These are phyloP conservation scores for Gryon sp. DNA, from an alignment of 1,140 invertebrate genomes.

Conservation along the genomic window DNA sequence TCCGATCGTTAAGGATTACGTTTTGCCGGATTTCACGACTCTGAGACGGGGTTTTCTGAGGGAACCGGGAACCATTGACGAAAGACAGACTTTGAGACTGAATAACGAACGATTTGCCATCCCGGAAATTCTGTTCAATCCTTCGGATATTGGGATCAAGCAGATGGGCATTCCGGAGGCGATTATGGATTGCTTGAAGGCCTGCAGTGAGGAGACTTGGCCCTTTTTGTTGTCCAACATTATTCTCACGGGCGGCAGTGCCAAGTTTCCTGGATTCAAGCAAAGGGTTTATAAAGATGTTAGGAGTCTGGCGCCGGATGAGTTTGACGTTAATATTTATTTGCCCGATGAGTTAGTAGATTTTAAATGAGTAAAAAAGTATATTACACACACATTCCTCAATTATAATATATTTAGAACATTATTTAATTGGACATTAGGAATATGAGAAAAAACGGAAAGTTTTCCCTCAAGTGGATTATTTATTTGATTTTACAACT, in stretches of 20 bases:
- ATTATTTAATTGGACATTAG: too few species aligned
- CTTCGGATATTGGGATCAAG: conserved; percentile 95
- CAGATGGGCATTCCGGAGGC: conserved; percentile 97
- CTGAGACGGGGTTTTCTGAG: conserved; percentile 89
- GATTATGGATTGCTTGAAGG: conserved; percentile 86
- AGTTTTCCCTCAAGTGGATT: too few species aligned
- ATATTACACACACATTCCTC: too few species aligned
- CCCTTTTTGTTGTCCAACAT: conserved; percentile 94
- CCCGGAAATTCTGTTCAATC: conserved; percentile 96
- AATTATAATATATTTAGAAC: too few species aligned
- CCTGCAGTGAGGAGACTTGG: conserved; percentile 88
- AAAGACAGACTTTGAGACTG: conserved; percentile 90
- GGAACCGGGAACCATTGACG: conserved; percentile 82
- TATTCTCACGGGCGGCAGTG: conserved; percentile 94
- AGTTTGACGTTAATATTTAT: conserved; percentile 87
- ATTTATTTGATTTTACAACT: too few species aligned
- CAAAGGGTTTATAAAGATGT: conserved; percentile 91
- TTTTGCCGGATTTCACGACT: conserved; percentile 96
- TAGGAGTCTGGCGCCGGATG: conserved; percentile 86
- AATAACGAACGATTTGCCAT: conserved; percentile 96
- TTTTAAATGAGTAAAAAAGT: too few species aligned
- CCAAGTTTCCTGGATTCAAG: conserved; percentile 90
- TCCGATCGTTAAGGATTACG: conserved; percentile 91
- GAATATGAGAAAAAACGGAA: too few species aligned
- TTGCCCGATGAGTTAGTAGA: conserved; percentile 85